Evolutionary conservation across 2,113 vertebrate genomes (phyloP).

Genomic region (Bucco capensis): DNA sequence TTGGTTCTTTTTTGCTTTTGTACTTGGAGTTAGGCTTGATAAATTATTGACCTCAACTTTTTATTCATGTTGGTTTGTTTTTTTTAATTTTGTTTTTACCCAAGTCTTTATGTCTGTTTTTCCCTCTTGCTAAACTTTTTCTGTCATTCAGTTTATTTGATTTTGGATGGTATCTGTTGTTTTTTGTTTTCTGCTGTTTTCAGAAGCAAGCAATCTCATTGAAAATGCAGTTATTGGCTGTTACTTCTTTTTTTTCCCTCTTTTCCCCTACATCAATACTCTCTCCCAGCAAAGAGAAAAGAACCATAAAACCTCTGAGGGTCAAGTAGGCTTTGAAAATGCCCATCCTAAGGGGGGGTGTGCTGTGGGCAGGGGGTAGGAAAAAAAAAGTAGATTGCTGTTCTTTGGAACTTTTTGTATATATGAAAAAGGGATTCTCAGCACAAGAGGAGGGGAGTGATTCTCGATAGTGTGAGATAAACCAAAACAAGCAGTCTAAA

Average conservation of each 20-base stretch:
- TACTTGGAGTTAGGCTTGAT: background rate
- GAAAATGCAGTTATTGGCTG: constrained; percentile 53
- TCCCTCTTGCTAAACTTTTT: background rate
- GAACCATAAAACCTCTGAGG: constrained; percentile 47
- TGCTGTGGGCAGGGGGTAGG: too few relatives aligned
- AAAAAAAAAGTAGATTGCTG: constrained; percentile 10
- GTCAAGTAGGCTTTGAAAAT: constrained; percentile 53
- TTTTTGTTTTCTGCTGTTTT: constrained; percentile 49
- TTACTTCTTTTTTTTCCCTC: constrained; percentile 34
- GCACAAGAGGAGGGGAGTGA: background rate
- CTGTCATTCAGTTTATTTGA: constrained; percentile 35
- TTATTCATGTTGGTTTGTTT: background rate
- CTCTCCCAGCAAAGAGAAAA: constrained; percentile 28
- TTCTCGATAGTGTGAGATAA: background rate
- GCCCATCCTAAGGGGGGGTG: background rate
- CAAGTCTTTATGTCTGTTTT: constrained; percentile 2
- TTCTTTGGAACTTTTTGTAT: constrained; percentile 16
- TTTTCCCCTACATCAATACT: constrained; percentile 48
- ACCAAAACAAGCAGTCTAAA: background rate
- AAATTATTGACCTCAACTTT: constrained; percentile 40
- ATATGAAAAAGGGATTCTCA: background rate
- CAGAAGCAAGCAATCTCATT: constrained; percentile 39
- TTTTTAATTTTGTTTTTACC: background rate
- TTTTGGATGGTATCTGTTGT: constrained; percentile 26
- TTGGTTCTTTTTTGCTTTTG: background rate